Evolutionary conservation across 2,797 vertebrate genomes (phyloP).

Genomic region (Dermochelys coriacea): DNA sequence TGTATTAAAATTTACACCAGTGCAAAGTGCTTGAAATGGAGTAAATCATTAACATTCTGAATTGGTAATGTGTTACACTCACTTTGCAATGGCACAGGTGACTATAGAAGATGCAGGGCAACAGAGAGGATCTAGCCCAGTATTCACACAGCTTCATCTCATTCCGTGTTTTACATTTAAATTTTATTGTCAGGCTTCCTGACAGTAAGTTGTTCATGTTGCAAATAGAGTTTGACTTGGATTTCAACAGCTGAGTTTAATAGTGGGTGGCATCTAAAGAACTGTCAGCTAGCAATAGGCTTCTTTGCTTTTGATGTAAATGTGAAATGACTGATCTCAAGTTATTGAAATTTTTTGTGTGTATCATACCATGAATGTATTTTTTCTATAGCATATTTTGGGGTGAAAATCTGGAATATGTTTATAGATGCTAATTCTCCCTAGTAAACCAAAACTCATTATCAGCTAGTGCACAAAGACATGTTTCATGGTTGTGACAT

Average conservation of each 20-base stretch:
- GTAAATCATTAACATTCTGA: background rate
- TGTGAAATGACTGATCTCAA: slow-evolving; percentile 4
- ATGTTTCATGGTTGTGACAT: background rate
- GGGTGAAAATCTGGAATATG: slow-evolving; percentile 20
- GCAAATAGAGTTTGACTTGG: slow-evolving; percentile 6
- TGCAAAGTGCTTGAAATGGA: background rate
- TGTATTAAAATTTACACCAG: background rate
- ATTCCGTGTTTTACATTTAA: background rate
- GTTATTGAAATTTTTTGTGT: background rate
- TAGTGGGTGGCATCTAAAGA: slow-evolving; percentile 7
- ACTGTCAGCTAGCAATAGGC: background rate
- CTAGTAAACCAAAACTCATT: background rate
- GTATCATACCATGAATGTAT: background rate
- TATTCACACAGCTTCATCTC: background rate
- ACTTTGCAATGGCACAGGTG: background rate
- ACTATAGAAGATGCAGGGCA: background rate
- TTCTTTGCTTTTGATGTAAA: background rate
- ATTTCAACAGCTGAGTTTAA: background rate
- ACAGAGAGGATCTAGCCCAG: background rate
- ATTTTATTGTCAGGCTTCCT: slow-evolving; percentile 17
- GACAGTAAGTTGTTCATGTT: background rate
- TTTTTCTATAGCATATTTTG: background rate
- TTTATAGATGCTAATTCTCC: background rate
- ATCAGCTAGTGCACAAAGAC: background rate
- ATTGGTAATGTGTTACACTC: background rate